phyloP scores from a whole-genome alignment of 1,140 invertebrate species.

The Lordiphosa collinella region DNA sequence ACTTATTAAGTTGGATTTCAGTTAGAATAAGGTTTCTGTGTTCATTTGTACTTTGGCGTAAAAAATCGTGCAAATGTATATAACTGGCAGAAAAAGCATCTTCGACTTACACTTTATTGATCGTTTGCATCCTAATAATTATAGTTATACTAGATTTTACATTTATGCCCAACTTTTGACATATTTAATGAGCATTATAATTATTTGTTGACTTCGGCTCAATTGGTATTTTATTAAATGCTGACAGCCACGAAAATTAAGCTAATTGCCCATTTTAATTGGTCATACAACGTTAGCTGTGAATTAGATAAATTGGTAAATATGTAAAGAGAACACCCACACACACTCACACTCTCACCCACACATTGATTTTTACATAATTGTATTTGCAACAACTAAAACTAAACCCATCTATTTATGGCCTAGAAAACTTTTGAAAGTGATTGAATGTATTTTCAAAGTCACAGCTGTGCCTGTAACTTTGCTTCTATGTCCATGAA shows the following conservation, averaged over 20 bases:
- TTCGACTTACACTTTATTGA: background rate
- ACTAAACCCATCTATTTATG: background rate
- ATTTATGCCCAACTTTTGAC: background rate
- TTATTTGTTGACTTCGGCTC: slow-evolving; percentile 21
- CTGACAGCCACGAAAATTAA: slow-evolving; percentile 61
- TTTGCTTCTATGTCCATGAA: slow-evolving; percentile 33
- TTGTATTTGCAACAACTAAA: slow-evolving; percentile 16
- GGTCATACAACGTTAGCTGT: slow-evolving; percentile 32
- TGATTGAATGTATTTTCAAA: slow-evolving; percentile 63
- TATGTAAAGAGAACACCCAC: slow-evolving; percentile 26
- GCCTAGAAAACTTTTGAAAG: slow-evolving; percentile 38
- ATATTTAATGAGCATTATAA: slow-evolving; percentile 25
- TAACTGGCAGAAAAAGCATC: too few species aligned
- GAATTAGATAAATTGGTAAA: slow-evolving; percentile 49
- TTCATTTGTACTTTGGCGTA: too few species aligned
- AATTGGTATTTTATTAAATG: slow-evolving; percentile 48
- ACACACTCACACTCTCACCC: background rate
- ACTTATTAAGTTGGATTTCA: too few species aligned
- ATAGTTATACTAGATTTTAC: background rate
- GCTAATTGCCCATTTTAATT: slow-evolving; percentile 64
- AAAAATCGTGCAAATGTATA: too few species aligned
- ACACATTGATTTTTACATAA: slow-evolving; percentile 22
- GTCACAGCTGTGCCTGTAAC: slow-evolving; percentile 54
- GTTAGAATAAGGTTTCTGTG: too few species aligned
- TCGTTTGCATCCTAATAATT: background rate